Evolutionary conservation across 2,888 invertebrate species (phyloP).

Genomic region (Phragmatobia fuliginosa): DNA sequence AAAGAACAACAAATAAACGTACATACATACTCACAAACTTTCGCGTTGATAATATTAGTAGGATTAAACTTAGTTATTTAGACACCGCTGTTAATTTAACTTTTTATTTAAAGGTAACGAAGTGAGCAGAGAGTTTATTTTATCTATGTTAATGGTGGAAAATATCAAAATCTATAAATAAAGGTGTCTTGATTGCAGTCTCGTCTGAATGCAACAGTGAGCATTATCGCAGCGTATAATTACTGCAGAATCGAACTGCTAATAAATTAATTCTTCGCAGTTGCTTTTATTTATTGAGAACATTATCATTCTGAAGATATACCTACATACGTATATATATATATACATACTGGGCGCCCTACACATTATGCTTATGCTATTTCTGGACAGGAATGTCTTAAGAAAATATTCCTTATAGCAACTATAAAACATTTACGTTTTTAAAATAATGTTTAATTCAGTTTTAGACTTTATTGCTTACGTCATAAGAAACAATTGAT

Average conservation of each 20-base stretch:
- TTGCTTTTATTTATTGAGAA: constrained; percentile 31
- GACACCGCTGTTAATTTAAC: neutral
- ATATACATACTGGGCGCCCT: constrained; percentile 48
- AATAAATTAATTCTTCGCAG: constrained; percentile 19
- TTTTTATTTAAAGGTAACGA: neutral
- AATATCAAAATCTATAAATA: neutral
- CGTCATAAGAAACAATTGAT: constrained; percentile 45
- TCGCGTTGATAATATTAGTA: no score
- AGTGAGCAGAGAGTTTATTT: neutral
- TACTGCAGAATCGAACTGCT: neutral
- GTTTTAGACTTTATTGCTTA: constrained; percentile 49
- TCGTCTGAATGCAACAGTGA: neutral
- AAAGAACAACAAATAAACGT: no score
- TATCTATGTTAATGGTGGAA: neutral
- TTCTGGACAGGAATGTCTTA: constrained; percentile 82
- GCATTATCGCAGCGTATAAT: constrained; percentile 10
- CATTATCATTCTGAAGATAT: constrained; percentile 22
- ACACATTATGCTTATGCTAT: constrained; percentile 74
- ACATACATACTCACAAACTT: no score
- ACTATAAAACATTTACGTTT: constrained; percentile 56
- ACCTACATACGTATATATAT: constrained; percentile 2
- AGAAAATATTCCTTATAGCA: constrained; percentile 70
- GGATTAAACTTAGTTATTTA: neutral
- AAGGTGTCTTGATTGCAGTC: neutral
- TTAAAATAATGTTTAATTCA: constrained; percentile 31